Evolutionary conservation across 2,888 invertebrate genomes (phyloP).

Genomic region (Monopis laevigella): DNA sequence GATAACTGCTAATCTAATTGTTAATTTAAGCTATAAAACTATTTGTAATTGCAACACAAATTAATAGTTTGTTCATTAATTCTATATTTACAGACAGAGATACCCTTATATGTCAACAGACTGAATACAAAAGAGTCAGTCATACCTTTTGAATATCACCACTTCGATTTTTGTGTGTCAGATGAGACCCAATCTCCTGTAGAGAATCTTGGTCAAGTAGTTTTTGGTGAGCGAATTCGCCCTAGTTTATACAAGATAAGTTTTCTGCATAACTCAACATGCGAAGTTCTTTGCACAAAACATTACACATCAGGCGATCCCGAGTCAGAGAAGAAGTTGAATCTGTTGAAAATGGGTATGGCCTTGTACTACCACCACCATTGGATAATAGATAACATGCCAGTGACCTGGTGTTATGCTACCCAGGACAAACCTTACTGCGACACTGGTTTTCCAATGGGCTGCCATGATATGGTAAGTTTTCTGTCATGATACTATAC

Average conservation of each 20-base stretch:
- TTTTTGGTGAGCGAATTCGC: conserved; percentile 98
- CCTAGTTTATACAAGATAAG: conserved; percentile 92
- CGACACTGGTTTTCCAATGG: conserved; percentile 97
- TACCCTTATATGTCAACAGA: conserved; percentile 93
- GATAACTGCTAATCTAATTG: conserved; percentile 4
- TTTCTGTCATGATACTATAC: conserved; percentile 1
- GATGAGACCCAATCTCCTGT: conserved; percentile 86
- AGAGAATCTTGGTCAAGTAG: conserved; percentile 98
- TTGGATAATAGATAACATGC: conserved; percentile 99
- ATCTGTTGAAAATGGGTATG: conserved; percentile 90
- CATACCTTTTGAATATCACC: conserved; percentile 97
- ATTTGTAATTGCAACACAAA: background rate
- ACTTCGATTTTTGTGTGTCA: conserved; percentile 93
- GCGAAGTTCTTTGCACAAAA: conserved; percentile 71
- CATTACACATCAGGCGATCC: conserved; percentile 73
- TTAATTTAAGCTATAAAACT: background rate
- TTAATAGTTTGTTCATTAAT: too few species aligned
- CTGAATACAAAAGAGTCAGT: conserved; percentile 98
- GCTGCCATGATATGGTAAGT: conserved; percentile 77
- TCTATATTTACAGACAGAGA: conserved; percentile 78
- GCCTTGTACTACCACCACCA: conserved; percentile 97
- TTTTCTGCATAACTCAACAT: conserved; percentile 78
- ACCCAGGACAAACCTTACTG: conserved; percentile 85
- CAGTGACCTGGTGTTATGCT: conserved; percentile 96
- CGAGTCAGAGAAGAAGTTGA: conserved; percentile 75